phyloP scores from a whole-genome alignment of 2,113 vertebrate genomes.

The Podarcis muralis region DNA sequence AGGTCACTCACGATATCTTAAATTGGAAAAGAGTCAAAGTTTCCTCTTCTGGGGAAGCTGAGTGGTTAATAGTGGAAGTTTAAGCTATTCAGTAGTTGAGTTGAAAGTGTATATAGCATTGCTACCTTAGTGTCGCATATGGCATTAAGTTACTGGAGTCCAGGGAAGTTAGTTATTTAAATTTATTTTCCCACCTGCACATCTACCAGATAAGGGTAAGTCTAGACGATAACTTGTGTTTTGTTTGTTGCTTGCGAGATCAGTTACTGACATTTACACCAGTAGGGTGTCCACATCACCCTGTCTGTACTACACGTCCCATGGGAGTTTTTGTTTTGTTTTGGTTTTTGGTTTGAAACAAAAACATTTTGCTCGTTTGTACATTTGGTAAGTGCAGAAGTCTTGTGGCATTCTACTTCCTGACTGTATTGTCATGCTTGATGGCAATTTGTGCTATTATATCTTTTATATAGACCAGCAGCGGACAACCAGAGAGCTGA shows the following conservation, averaged over 20 bases:
- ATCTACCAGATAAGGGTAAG: background rate
- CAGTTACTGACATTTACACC: background rate
- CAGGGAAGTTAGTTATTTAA: background rate
- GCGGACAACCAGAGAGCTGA: background rate
- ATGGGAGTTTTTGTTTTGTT: no score
- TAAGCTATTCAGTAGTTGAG: no score
- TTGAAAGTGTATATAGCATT: background rate
- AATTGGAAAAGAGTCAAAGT: constrained; percentile 58
- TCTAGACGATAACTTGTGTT: background rate
- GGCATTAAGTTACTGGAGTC: background rate
- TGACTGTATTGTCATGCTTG: background rate
- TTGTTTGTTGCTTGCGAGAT: background rate
- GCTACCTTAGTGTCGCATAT: background rate
- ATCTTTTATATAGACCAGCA: background rate
- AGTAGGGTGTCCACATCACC: background rate
- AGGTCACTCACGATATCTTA: constrained; percentile 64
- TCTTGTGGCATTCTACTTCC: background rate
- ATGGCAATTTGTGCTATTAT: background rate
- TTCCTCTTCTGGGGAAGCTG: constrained; percentile 48
- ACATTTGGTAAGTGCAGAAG: background rate
- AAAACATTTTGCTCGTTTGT: background rate
- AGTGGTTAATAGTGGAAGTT: constrained; percentile 12
- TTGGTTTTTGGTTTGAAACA: no score
- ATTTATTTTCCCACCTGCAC: no score
- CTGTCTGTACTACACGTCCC: background rate